Percentiles rank a stretch among this genome's conserved stretches.
Evolutionary conservation across 2,888 invertebrate genomes (phyloP).

Genomic region (Ephialtes manifestator): DNA sequence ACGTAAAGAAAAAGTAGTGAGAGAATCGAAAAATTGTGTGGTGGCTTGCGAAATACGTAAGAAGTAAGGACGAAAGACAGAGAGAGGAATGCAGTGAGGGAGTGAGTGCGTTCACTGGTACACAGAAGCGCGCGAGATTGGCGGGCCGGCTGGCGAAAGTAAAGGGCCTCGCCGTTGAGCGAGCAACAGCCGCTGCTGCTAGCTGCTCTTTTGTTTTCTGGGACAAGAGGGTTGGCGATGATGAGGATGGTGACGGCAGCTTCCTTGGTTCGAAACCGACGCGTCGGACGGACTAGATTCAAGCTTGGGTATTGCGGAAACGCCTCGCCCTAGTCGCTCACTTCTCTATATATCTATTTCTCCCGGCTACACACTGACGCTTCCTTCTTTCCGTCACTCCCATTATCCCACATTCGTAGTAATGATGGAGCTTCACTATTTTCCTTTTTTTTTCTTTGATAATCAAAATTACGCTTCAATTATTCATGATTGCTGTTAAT

Average conservation of each 20-base stretch:
- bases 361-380: constrained; percentile 45
- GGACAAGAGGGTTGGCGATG: constrained; percentile 77
- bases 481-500: too few relatives aligned
- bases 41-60: constrained; percentile 34
- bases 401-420: constrained; percentile 36
- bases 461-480: constrained; percentile 45
- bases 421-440: constrained; percentile 11
- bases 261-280: constrained; percentile 76
- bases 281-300: constrained; percentile 68
- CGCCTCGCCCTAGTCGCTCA: constrained; percentile 36
- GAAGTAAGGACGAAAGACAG: constrained; percentile 13
- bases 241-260: constrained; percentile 57
- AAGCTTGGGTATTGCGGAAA: constrained; percentile 66
- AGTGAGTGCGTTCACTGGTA: constrained; percentile 55
- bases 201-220: constrained; percentile 82
- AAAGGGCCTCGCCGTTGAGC: constrained; percentile 63
- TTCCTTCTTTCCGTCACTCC: constrained; percentile 55
- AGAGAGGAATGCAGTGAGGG: constrained; percentile 33
- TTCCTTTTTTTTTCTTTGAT: constrained; percentile 45
- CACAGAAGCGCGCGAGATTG: constrained; percentile 48
- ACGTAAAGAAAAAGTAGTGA: constrained; percentile 27
- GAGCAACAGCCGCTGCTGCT: constrained; percentile 14
- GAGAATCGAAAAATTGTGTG: constrained; percentile 1
- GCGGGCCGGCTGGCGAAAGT: constrained; percentile 49
- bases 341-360: constrained; percentile 10